Base-by-base conservation (phyloP, 2,113 vertebrate genomes). In the Hyperopisus bebe region DNA sequence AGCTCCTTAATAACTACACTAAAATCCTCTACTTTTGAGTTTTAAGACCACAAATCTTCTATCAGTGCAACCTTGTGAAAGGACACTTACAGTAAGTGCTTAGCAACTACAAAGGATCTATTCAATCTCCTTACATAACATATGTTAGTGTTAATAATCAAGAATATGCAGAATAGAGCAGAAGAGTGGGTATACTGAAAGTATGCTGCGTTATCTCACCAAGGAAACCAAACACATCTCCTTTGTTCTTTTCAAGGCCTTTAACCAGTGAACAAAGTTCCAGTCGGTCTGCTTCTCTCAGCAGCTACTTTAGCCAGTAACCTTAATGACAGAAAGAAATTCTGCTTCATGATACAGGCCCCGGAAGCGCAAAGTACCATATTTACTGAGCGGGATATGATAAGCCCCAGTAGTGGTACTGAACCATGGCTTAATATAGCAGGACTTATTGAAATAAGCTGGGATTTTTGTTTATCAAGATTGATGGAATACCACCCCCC, bases 221-320 rank as follows among this genome's bases (percentile, higher is more conserved):
- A 66, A n/a, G n/a, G 62, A 31, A 70, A 70, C n/a, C n/a, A 70
- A 31, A 70, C 62, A 70, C 1, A 70, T 2, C 27, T 70, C 62
- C 9, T 66, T 66, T 66, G 62, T 66, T 66, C 92, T 96, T 88
- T 94, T 96, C 31, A 96, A 96, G 93, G 9, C 10, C 9, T 66
- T 66, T 66, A 66, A n/a, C 55, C 24, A 62, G 55, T 24, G 55
- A 62, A 62, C 21, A n/a, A 9, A 62, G 27, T 66, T 66, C 62
- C 62, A 66, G 24, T 66, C 9, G 27, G 62, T 66, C 62, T 66
- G 24, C 62, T 66, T 66, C 62, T 66, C 21, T 77, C 96, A 21
- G 53, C 53, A 55, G 19, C 19, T 0, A 5, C 21, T 9, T 62
- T 62, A n/a, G 55, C 55, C 2, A 62, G 10, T 62, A 62, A 62